Evolutionary conservation across 2,797 vertebrate genomes (phyloP).

Genomic region (Takifugu rubripes): DNA sequence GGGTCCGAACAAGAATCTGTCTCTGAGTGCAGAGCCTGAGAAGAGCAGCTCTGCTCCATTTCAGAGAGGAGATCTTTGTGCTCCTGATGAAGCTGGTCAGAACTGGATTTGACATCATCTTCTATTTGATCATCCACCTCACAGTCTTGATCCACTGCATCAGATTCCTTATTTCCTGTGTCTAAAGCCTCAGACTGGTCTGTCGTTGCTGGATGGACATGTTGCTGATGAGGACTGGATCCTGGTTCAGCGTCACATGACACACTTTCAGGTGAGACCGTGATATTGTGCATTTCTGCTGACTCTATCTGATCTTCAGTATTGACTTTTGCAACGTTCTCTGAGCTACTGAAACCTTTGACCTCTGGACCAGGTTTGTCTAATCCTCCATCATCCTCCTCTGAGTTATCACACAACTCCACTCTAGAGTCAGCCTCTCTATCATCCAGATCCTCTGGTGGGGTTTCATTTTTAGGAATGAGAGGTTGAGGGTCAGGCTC

Average conservation of each 20-base stretch:
- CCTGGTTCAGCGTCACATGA: background rate
- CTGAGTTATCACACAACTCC: too few species aligned
- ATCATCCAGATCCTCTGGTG: background rate
- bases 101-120: background rate
- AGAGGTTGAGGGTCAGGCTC: background rate
- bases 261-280: background rate
- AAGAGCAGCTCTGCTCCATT: slow-evolving; percentile 1
- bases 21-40: slow-evolving; percentile 5
- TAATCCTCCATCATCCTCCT: too few species aligned
- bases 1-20: background rate
- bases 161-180: background rate
- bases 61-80: background rate
- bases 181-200: background rate
- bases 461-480: background rate
- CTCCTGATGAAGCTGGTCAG: slow-evolving; percentile 3
- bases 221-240: background rate
- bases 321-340: slow-evolving; percentile 5
- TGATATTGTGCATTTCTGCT: background rate
- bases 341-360: too few species aligned
- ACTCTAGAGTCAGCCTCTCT: background rate
- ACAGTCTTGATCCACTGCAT: background rate
- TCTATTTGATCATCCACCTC: background rate
- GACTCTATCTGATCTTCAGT: background rate
- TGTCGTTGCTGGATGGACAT: background rate
- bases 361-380: too few species aligned